Conservation (phyloP, 64 coral and sea anemone species). For the Stylophora pistillata region DNA sequence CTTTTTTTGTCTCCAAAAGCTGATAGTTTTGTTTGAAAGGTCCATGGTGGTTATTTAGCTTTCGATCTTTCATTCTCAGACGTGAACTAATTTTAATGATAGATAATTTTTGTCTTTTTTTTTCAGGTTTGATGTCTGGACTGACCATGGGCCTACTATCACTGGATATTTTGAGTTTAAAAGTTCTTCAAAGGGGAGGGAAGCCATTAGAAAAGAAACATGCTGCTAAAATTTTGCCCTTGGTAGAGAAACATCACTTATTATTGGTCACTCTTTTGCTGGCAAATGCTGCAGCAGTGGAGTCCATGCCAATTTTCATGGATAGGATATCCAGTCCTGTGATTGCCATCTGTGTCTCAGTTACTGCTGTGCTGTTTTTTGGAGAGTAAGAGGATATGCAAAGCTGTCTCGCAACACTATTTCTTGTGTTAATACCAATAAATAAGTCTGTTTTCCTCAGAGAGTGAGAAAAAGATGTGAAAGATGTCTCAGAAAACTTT, state of each 20-base stretch:
- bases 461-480: too few relatives aligned
- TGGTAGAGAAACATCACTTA: slow-evolving; percentile 89
- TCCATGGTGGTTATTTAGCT: too few relatives aligned
- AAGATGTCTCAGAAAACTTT: too few relatives aligned
- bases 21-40: too few relatives aligned
- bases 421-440: background rate
- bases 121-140: slow-evolving; percentile 87
- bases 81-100: background rate
- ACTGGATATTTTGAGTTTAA: slow-evolving; percentile 95
- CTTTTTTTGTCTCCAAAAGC: too few relatives aligned
- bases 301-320: slow-evolving; percentile 97
- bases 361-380: slow-evolving; percentile 97
- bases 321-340: slow-evolving; percentile 95
- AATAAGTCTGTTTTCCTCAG: too few relatives aligned
- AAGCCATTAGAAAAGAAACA: slow-evolving; percentile 82
- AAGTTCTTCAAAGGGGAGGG: slow-evolving; percentile 89
- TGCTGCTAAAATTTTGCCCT: slow-evolving; percentile 89
- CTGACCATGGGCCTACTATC: slow-evolving; percentile 92
- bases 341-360: slow-evolving; percentile 95
- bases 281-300: slow-evolving; percentile 94
- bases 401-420: too few relatives aligned
- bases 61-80: too few relatives aligned
- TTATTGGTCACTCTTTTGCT: slow-evolving; percentile 88
- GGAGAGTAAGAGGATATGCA: slow-evolving; percentile 92
- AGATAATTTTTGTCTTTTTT: background rate